phyloP scores from a whole-genome alignment of 2,797 vertebrate genomes.

The Knipowitschia caucasica region DNA sequence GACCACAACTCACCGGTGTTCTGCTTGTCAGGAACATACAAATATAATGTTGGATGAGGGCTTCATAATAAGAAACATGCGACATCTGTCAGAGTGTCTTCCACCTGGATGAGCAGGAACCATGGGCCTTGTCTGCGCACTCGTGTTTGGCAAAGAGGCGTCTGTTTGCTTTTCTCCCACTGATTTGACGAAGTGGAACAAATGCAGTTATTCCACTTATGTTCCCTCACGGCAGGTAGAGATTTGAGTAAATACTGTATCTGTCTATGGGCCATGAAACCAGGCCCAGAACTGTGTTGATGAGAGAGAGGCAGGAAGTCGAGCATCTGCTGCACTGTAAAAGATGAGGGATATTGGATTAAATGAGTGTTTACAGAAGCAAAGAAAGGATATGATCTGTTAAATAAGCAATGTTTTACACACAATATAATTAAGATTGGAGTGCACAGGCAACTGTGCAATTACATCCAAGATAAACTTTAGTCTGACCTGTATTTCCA shows the following conservation, averaged over 20 bases:
- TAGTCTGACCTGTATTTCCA: not conserved
- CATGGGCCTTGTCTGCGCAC: conserved; percentile 46
- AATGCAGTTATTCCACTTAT: conserved; percentile 64
- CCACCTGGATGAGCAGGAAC: conserved; percentile 55
- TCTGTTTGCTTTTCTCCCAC: conserved; percentile 61
- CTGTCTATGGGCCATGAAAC: conserved; percentile 43
- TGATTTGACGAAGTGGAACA: conserved; percentile 43
- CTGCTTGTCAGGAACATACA: conserved; percentile 28
- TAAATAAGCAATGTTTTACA: conserved; percentile 5
- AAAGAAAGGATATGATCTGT: conserved; percentile 2
- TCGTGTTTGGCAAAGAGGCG: conserved; percentile 30
- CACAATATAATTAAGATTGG: not conserved
- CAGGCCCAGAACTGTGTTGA: conserved; percentile 10
- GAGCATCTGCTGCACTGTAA: conserved; percentile 5
- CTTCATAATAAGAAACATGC: conserved; percentile 38
- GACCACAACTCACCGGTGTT: conserved; percentile 30
- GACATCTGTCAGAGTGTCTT: conserved; percentile 69
- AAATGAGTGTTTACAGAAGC: conserved; percentile 7
- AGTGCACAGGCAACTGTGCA: not conserved
- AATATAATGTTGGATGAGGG: conserved; percentile 30
- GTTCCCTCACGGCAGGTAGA: conserved; percentile 43
- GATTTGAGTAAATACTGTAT: conserved; percentile 58
- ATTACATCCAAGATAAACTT: conserved; percentile 7
- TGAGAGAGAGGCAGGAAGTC: conserved; percentile 44
- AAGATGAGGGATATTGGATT: conserved; percentile 4